phyloP scores from a whole-genome alignment of 2,888 invertebrate genomes.

The Netelia melanura region DNA sequence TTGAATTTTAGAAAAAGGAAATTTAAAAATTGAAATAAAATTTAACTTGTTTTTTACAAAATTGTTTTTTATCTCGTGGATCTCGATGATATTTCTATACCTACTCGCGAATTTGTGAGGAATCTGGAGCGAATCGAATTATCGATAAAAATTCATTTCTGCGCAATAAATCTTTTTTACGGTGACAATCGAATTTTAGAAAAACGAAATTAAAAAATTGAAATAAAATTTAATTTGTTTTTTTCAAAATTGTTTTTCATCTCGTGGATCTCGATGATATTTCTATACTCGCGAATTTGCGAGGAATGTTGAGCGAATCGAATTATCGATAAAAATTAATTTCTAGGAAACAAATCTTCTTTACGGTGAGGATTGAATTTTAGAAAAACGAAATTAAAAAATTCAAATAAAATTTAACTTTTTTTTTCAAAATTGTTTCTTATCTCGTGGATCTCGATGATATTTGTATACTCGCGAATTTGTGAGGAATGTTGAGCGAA shows the following conservation, averaged over 20 bases:
- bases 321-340: too few relatives aligned
- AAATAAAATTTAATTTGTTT: too few relatives aligned
- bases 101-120: too few relatives aligned
- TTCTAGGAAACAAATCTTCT: not conserved
- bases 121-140: not conserved
- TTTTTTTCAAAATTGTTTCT: not conserved
- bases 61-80: not conserved
- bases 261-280: too few relatives aligned
- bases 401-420: not conserved
- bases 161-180: too few relatives aligned
- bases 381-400: not conserved
- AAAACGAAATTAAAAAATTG: too few relatives aligned
- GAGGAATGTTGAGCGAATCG: too few relatives aligned
- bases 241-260: too few relatives aligned
- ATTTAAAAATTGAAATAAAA: not conserved
- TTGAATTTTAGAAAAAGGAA: not conserved
- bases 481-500: not conserved
- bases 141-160: not conserved
- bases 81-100: not conserved
- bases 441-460: not conserved
- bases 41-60: not conserved
- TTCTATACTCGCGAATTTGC: too few relatives aligned
- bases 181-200: too few relatives aligned
- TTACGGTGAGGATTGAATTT: not conserved
- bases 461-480: too few relatives aligned